Evolutionary conservation across 2,113 vertebrate genomes (phyloP).

Genomic region (Tenebrosternarchus preto): DNA sequence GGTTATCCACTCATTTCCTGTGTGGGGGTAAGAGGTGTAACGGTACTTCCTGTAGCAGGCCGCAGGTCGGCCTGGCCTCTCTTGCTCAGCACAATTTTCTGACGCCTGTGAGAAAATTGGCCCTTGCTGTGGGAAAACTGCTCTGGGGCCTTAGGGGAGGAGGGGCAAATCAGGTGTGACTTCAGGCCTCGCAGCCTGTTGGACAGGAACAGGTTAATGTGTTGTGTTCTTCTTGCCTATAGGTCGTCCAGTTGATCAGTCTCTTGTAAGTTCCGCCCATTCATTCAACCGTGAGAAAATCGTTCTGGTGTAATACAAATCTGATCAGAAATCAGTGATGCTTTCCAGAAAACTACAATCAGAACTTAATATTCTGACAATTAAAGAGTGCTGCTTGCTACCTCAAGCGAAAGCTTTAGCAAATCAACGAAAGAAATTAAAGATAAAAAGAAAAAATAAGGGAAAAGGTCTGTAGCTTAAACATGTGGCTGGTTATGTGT

Average conservation of each 20-base stretch:
- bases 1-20: constrained; percentile 48
- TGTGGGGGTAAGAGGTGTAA: constrained; percentile 44
- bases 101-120: constrained; percentile 26
- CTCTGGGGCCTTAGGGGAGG: background rate
- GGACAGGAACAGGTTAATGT: background rate
- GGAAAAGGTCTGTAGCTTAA: too few relatives aligned
- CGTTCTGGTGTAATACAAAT: background rate
- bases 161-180: background rate
- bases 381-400: too few relatives aligned
- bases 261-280: background rate
- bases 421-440: too few relatives aligned
- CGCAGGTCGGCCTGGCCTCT: background rate
- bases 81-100: constrained; percentile 22
- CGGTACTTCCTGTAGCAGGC: constrained; percentile 22
- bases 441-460: too few relatives aligned
- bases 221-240: background rate
- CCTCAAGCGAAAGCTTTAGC: too few relatives aligned
- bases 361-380: too few relatives aligned
- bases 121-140: background rate
- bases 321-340: background rate
- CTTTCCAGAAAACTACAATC: background rate
- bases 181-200: too few relatives aligned
- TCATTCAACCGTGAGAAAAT: background rate
- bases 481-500: background rate
- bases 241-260: background rate